These are phyloP conservation scores for Raphicerus campestris DNA, from an alignment of 2,113 vertebrate species.

Conservation along the genomic window DNA sequence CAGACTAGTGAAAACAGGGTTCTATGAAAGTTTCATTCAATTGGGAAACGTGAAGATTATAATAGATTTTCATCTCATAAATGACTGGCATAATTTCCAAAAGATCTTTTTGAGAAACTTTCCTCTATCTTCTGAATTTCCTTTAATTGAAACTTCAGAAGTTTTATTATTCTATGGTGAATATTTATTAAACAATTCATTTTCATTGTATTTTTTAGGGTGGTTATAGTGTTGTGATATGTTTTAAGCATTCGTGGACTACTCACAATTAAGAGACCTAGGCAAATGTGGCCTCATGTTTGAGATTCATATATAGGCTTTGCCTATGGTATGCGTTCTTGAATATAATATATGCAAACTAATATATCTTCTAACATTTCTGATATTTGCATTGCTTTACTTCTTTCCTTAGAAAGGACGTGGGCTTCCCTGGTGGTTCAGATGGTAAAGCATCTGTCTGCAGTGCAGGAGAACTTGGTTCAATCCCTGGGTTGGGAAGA, in stretches of 20 bases:
- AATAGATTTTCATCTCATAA: neutral
- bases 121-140: neutral
- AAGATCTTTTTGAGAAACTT: neutral
- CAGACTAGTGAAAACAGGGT: neutral
- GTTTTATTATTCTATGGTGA: neutral
- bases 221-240: neutral
- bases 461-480: neutral
- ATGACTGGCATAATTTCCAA: neutral
- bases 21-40: neutral
- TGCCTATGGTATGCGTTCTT: neutral
- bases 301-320: neutral
- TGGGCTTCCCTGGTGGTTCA: neutral
- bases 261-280: neutral
- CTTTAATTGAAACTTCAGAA: neutral
- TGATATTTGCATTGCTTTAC: neutral
- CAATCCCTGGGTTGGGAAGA: neutral
- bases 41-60: neutral
- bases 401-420: neutral
- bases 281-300: neutral
- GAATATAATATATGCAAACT: neutral
- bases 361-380: neutral
- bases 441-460: neutral
- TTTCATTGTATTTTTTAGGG: neutral
- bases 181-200: neutral
- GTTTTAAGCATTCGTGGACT: neutral